phyloP scores from a whole-genome alignment of 1,140 invertebrate species.

The Metaphire vulgaris region DNA sequence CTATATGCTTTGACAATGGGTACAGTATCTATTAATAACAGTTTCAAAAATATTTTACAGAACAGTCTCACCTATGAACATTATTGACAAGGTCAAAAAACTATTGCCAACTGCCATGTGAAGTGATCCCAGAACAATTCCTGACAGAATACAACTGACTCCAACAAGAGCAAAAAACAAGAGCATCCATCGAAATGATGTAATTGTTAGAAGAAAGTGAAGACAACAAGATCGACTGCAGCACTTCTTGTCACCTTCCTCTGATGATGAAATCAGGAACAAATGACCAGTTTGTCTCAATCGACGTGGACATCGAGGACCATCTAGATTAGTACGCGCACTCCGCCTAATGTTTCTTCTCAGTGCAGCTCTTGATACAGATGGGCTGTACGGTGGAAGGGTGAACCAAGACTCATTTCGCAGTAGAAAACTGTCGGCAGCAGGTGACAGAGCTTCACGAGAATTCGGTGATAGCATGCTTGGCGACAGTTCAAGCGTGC shows the following conservation, averaged over 20 bases:
- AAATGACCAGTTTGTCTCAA: neutral
- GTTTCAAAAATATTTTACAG: no score
- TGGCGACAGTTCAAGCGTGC: neutral
- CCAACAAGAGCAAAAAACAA: conserved; percentile 46
- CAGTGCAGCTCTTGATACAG: neutral
- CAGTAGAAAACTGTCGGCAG: neutral
- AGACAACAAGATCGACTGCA: conserved; percentile 40
- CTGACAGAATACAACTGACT: conserved; percentile 48
- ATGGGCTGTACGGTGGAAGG: neutral
- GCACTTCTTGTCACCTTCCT: conserved; percentile 33
- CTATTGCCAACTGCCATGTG: conserved; percentile 40
- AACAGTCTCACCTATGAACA: conserved; percentile 51
- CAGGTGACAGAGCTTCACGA: neutral
- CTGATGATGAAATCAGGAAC: neutral
- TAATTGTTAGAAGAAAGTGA: conserved; percentile 42
- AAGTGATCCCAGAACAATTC: conserved; percentile 48
- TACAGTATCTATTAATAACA: no score
- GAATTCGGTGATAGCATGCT: neutral
- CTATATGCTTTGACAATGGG: no score
- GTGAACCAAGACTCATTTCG: neutral
- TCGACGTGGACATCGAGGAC: neutral
- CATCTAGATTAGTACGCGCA: neutral
- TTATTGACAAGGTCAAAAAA: conserved; percentile 46
- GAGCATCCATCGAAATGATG: conserved; percentile 48
- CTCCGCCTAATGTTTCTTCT: neutral